Base-by-base conservation (phyloP, 2,113 vertebrate species). In the Raja brachyura region DNA sequence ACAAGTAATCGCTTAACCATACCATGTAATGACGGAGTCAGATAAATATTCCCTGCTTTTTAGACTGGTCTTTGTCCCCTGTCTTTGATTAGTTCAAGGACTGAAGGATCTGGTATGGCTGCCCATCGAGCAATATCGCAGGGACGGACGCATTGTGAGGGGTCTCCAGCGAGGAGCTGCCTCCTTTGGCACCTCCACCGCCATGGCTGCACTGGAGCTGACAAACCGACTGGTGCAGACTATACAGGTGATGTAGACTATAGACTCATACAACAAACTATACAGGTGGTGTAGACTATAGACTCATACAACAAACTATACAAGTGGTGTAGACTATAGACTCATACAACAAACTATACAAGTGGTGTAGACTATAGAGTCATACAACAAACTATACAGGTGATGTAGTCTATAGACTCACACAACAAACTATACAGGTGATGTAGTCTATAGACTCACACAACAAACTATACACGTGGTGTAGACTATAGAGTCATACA, bases 71-170 rank as follows among this genome's bases (percentile, higher is more conserved):
- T 4, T 48, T 48, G 31, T 31, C 1, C 95, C 77, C 4, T 94
- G 18, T 93, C 48, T 93, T n/a, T 11, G 3, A 70, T 94, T 95
- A 99, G 99, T 98, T 93, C 99, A 99, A 95, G 99, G 99, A 94
- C 97, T 99, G 93, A 97, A 97, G 93, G 99, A 99, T 95, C 95
- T 99, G 96, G 98, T 99, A n/a, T 99, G 98, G 99, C 95, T 99
- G 76, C 99, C 99, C 0, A 99, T 99, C 85, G 98, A 99, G 94
- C 98, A 99, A 95, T 99, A 99, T 96, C 97, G 98, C 78, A 99
- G 99, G 95, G 98, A 99, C 0, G 99, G 99, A 0, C 97, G 98
- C 7, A 98, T 99, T 31, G 98, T 99, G 54, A 96, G 98, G 18
- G 98, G 99, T 0, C 97, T 99, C 94, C 99, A 99, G 93, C 97